Base-by-base conservation (phyloP, 2,113 vertebrate genomes). In the Gopherus flavomarginatus region DNA sequence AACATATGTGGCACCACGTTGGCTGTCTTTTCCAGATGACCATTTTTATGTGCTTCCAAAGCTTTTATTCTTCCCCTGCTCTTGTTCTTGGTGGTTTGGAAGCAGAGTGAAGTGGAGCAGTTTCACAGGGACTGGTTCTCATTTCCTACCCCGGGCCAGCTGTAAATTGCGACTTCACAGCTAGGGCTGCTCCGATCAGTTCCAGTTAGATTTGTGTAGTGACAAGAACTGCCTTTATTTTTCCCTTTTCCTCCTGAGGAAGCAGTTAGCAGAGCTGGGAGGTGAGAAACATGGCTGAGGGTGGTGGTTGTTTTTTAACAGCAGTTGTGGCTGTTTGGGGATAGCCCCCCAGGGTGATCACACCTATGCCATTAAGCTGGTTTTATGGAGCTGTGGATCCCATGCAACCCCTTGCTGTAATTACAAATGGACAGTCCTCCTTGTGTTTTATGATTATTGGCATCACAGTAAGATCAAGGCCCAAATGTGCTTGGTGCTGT, bases 41-140 rank as follows among this genome's bases (percentile, higher is more conserved):
- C 2, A 2, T 42, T 92, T 85, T 82, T 19, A 13, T 4, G 14
- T 21, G 47, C 57, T 94, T 83, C 24, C 53, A 35, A 90, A 83
- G 22, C 75, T 2, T 22, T 94, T n/a, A 53, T 93, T 87, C 72
- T 62, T 80, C 47, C 47, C 90, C 31, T 82, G 57, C 1, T 4
- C 21, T 11, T 59, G 26, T 27, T 88, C 24, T 9, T 13, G 49
- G 83, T 89, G 44, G 44, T 90, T 42, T 3, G 4, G 52, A 49
- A 54, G 83, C 14, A 26, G 42, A 26, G 50, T 31, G 86, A 22
- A 50, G 24, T 44, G 78, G 86, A 54, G 9, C 31, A 24, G 31
- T 42, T 77, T 82, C 29, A 7, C 49, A 69, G 54, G 31, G 77
- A 24, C 93, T 95, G 89, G 75, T 90, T 86, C 62, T 88, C 88